These are phyloP conservation scores for Uria lomvia DNA, from an alignment of 2,113 vertebrate genomes.

Conservation along the genomic window DNA sequence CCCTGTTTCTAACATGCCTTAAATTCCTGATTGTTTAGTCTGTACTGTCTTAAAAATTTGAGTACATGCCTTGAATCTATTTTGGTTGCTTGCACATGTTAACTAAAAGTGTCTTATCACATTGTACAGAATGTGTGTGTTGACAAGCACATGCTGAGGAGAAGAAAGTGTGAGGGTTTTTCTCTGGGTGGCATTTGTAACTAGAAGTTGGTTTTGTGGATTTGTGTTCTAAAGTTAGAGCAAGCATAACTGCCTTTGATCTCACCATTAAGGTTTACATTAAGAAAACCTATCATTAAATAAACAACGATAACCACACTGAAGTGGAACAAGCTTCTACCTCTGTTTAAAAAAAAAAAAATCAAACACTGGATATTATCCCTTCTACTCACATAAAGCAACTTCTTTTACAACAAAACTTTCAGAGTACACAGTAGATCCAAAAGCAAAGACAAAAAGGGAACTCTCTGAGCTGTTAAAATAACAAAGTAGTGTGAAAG, in stretches of 20 bases:
- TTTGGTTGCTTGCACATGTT: slow-evolving; percentile 23
- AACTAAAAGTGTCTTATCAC: slow-evolving; percentile 22
- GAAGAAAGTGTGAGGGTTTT: neutral
- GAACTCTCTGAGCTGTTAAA: neutral
- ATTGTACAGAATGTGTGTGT: slow-evolving; percentile 6
- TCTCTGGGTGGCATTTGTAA: slow-evolving; percentile 18
- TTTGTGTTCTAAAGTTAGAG: neutral
- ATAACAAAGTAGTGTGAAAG: neutral
- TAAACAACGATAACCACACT: slow-evolving; percentile 5
- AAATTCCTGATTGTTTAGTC: slow-evolving; percentile 31
- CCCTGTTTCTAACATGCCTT: slow-evolving; percentile 46
- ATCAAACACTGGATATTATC: neutral
- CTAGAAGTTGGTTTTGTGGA: neutral
- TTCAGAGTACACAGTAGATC: neutral
- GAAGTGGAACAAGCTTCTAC: neutral
- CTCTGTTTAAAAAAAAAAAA: neutral
- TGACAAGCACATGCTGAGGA: neutral
- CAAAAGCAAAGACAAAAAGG: neutral
- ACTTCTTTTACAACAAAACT: neutral
- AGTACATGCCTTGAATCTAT: slow-evolving; percentile 35
- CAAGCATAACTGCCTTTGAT: slow-evolving; percentile 12
- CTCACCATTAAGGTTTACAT: slow-evolving; percentile 5
- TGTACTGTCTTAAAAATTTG: neutral
- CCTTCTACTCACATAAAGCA: neutral
- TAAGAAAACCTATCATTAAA: slow-evolving; percentile 24